Percentiles rank a stretch among this genome's conserved stretches.
Conservation (phyloP, 2,797 vertebrate genomes). For the Labroides dimidiatus region DNA sequence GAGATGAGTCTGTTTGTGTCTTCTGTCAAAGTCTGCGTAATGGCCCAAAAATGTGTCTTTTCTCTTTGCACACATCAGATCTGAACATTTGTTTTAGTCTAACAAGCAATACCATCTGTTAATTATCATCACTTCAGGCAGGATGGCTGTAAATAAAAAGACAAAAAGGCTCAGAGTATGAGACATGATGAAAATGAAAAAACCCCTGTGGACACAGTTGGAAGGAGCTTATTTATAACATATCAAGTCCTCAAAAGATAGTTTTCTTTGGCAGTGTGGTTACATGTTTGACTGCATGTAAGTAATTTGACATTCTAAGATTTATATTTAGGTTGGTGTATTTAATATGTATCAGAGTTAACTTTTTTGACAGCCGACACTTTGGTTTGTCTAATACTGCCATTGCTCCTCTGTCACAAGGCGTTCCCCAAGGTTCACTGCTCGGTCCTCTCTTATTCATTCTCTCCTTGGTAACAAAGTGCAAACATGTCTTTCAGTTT, state of each 20-base stretch:
- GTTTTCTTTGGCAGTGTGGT: not conserved
- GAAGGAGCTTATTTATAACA: not conserved
- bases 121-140: conserved; percentile 32
- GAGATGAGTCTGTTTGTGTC: not conserved
- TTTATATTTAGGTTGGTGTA: too few species aligned
- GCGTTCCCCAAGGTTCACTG: too few species aligned
- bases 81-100: conserved; percentile 27
- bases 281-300: too few species aligned
- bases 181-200: conserved; percentile 16
- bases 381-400: too few species aligned
- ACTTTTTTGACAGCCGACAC: too few species aligned
- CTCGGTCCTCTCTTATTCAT: too few species aligned
- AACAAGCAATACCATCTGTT: conserved; percentile 53
- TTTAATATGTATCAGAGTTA: too few species aligned
- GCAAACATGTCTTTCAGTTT: too few species aligned
- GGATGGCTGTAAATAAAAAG: conserved; percentile 28
- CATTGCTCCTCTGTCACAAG: too few species aligned
- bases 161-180: conserved; percentile 23
- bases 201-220: conserved; percentile 5
- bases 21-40: not conserved
- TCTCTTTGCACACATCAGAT: conserved; percentile 3
- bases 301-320: too few species aligned
- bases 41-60: not conserved
- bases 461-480: too few species aligned
- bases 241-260: not conserved